Percentiles rank a stretch among this genome's conserved stretches.
These are phyloP conservation scores for Zosterops japonicus DNA, from an alignment of 2,113 vertebrate species.

Conservation along the genomic window DNA sequence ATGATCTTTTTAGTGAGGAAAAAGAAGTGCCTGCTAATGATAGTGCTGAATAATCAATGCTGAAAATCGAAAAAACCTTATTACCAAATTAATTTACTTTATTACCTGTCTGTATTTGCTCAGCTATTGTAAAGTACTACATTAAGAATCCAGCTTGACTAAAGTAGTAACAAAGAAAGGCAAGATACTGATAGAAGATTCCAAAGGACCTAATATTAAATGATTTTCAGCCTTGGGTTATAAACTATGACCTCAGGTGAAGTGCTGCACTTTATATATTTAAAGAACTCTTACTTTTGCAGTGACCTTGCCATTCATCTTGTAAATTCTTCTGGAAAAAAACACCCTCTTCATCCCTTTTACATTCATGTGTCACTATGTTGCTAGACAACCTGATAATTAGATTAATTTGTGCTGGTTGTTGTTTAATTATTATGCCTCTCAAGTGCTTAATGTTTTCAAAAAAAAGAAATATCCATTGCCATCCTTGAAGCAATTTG, in stretches of 20 bases:
- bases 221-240: neutral
- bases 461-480: neutral
- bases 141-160: neutral
- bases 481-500: neutral
- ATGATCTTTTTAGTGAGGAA: neutral
- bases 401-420: neutral
- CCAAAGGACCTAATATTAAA: too few relatives aligned
- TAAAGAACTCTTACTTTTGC: neutral
- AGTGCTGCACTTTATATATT: accelerated
- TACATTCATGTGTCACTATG: neutral
- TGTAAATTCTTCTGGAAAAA: neutral
- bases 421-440: neutral
- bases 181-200: neutral
- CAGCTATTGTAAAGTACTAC: neutral
- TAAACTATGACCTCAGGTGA: neutral
- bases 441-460: neutral
- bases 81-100: neutral
- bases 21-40: neutral
- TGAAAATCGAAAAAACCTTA: neutral
- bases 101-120: neutral
- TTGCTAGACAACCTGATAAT: neutral
- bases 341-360: neutral
- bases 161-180: neutral
- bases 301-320: neutral
- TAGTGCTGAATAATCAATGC: conserved; percentile 2